These are phyloP conservation scores for Byasa hedistus DNA, from an alignment of 2,888 invertebrate species.

Conservation along the genomic window DNA sequence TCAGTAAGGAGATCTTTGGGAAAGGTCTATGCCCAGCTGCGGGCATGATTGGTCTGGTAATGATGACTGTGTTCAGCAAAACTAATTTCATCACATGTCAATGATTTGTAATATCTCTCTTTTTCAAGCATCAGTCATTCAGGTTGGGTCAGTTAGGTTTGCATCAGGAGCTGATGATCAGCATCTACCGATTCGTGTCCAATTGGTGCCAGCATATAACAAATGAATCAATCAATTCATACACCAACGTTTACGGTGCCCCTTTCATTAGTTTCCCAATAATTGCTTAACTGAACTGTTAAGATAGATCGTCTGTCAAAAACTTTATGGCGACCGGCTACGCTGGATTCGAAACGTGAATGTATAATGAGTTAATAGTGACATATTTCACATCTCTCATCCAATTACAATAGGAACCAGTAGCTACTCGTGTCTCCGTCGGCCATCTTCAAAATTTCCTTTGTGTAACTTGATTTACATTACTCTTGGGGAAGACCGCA, in stretches of 20 bases:
- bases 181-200: too few relatives aligned
- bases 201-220: too few relatives aligned
- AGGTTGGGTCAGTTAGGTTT: too few relatives aligned
- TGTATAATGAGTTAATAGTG: slow-evolving; percentile 19
- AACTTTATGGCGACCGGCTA: slow-evolving; percentile 4
- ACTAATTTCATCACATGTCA: too few relatives aligned
- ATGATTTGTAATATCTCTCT: too few relatives aligned
- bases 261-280: not conserved
- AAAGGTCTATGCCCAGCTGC: too few relatives aligned
- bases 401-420: slow-evolving; percentile 8
- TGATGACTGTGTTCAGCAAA: too few relatives aligned
- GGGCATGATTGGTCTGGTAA: too few relatives aligned
- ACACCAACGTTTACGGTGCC: not conserved
- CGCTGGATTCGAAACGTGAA: slow-evolving; percentile 10
- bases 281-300: slow-evolving; percentile 7
- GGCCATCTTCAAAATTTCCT: slow-evolving; percentile 7
- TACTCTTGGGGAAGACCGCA: slow-evolving; percentile 1
- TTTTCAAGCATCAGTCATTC: too few relatives aligned
- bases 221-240: too few relatives aligned
- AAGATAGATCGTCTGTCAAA: slow-evolving; percentile 15
- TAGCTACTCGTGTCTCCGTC: not conserved
- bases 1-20: too few relatives aligned
- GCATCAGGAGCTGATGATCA: too few relatives aligned
- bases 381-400: slow-evolving; percentile 6
- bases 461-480: slow-evolving; percentile 20